Conservation (phyloP, 1,140 invertebrate species). For the Drosophila oshimai region DNA sequence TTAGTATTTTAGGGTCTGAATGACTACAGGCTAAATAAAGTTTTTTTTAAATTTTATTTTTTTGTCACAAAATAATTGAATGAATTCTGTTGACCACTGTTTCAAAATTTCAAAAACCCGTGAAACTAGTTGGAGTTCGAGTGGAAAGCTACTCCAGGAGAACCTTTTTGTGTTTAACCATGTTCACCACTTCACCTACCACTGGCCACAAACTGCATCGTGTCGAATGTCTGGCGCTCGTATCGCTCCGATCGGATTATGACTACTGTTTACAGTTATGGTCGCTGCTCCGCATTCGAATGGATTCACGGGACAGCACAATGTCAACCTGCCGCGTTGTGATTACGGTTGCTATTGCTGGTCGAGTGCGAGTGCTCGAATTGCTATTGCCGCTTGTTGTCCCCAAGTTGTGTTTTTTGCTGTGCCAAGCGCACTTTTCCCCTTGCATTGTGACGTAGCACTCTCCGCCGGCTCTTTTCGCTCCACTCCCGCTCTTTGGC, state of each 20-base stretch:
- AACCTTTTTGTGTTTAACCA: background rate
- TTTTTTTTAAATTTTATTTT: too few species aligned
- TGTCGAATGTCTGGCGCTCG: conserved; percentile 31
- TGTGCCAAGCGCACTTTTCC: conserved; percentile 8
- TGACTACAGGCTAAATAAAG: too few species aligned
- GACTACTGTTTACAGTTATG: conserved; percentile 51
- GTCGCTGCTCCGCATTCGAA: conserved; percentile 3
- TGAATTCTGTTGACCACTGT: too few species aligned
- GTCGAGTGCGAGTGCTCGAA: too few species aligned
- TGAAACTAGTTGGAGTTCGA: too few species aligned
- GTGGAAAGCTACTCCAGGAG: background rate
- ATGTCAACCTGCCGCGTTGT: conserved; percentile 55
- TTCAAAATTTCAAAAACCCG: background rate
- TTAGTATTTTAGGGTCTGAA: too few species aligned
- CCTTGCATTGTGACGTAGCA: background rate
- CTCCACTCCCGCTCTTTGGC: conserved; percentile 14
- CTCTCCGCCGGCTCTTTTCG: background rate
- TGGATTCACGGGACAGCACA: conserved; percentile 37
- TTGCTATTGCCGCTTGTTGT: background rate
- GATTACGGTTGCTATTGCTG: conserved; percentile 22
- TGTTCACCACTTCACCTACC: conserved; percentile 37
- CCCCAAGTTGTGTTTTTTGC: conserved; percentile 7
- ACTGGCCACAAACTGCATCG: conserved; percentile 76
- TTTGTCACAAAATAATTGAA: too few species aligned
- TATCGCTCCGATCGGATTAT: conserved; percentile 52